These are phyloP conservation scores for Linurgus olivaceus DNA, from an alignment of 2,797 vertebrate genomes.

Conservation along the genomic window DNA sequence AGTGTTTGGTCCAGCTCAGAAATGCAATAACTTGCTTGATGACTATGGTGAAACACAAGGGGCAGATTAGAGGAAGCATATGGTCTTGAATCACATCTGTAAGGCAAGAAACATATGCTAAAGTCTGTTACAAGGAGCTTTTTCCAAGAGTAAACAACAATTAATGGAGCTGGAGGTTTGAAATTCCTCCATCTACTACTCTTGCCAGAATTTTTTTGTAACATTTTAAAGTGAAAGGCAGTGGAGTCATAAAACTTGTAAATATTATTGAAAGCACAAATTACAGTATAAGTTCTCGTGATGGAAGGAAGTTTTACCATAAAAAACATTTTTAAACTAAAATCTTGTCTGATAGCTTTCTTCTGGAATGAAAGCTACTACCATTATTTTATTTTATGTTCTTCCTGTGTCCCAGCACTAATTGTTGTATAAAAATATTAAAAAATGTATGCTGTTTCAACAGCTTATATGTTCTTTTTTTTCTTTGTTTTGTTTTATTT, in stretches of 20 bases:
- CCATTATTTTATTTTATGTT: background rate
- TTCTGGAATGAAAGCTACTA: background rate
- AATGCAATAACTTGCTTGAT: background rate
- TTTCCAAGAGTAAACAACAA: background rate
- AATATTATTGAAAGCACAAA: background rate
- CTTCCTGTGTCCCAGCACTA: background rate
- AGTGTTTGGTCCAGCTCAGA: background rate
- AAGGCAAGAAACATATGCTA: background rate
- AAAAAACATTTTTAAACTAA: rapidly evolving
- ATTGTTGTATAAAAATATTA: background rate
- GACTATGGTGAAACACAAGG: background rate
- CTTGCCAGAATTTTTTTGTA: background rate
- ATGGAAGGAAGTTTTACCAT: background rate
- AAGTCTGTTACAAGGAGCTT: background rate
- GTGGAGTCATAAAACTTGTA: background rate
- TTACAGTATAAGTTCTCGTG: background rate
- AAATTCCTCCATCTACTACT: background rate
- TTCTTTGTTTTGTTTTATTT: background rate
- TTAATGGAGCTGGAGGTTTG: background rate
- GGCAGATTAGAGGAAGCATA: background rate
- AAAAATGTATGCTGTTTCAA: background rate
- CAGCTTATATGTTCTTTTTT: background rate
- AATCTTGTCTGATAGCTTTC: background rate
- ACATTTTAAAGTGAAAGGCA: background rate
- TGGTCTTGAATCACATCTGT: background rate